phyloP scores from a whole-genome alignment of 53 echinoderm and acorn worm genomes.

The Patiria pectinifera region DNA sequence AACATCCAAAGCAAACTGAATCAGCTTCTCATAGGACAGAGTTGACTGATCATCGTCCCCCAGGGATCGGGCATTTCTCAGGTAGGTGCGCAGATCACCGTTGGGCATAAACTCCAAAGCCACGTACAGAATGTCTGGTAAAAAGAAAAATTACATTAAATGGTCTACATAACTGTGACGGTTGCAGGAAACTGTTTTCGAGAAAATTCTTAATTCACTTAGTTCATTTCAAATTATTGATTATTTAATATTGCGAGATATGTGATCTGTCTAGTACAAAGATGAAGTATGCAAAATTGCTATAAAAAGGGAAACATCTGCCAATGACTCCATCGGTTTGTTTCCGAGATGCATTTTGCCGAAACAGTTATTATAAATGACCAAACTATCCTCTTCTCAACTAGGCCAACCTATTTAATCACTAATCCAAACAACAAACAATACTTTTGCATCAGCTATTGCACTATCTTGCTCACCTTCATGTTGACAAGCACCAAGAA shows the following conservation, averaged over 20 bases:
- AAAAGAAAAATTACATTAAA: not conserved
- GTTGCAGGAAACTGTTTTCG: too few relatives aligned
- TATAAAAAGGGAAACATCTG: too few relatives aligned
- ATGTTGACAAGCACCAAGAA: slow-evolving; percentile 44
- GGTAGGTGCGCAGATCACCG: slow-evolving; percentile 55
- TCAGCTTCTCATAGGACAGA: slow-evolving; percentile 36
- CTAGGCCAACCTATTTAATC: too few relatives aligned
- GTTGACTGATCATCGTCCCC: not conserved
- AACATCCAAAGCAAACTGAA: slow-evolving; percentile 55
- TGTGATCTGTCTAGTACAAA: too few relatives aligned
- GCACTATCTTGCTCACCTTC: not conserved
- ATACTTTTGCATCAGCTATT: not conserved
- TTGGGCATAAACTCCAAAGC: slow-evolving; percentile 52
- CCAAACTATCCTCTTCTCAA: not conserved
- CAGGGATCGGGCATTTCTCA: slow-evolving; percentile 37
- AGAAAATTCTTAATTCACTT: too few relatives aligned
- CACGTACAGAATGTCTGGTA: slow-evolving; percentile 42
- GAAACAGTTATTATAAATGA: too few relatives aligned
- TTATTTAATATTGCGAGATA: too few relatives aligned
- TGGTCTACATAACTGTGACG: too few relatives aligned
- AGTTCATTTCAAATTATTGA: too few relatives aligned
- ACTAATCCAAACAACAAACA: not conserved
- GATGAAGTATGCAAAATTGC: too few relatives aligned
- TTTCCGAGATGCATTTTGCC: too few relatives aligned
- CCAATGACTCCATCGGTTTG: too few relatives aligned